These are phyloP conservation scores for Scalopus aquaticus DNA, from an alignment of 2,113 vertebrate genomes.

Conservation along the genomic window DNA sequence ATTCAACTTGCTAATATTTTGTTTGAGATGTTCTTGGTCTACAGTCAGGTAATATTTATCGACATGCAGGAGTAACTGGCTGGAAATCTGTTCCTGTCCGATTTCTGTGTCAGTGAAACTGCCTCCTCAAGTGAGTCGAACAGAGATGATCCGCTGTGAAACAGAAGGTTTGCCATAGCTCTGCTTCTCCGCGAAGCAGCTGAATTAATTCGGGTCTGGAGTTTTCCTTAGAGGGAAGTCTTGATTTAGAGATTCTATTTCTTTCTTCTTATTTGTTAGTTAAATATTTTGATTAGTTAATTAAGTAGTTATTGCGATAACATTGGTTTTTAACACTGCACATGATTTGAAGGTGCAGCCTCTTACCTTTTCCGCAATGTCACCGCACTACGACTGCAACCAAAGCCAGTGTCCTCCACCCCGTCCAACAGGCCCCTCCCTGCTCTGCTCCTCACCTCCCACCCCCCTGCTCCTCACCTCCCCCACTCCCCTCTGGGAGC, in stretches of 20 bases:
- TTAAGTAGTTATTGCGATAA: too few relatives aligned
- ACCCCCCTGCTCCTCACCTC: too few relatives aligned
- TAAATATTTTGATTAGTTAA: too few relatives aligned
- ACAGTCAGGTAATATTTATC: not conserved
- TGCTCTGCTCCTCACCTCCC: too few relatives aligned
- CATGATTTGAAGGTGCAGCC: too few relatives aligned
- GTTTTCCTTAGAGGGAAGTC: not conserved
- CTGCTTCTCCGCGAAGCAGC: not conserved
- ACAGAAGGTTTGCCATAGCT: not conserved
- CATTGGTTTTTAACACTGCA: too few relatives aligned
- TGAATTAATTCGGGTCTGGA: not conserved
- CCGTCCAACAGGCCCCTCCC: too few relatives aligned
- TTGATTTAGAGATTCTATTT: not conserved
- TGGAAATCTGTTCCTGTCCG: not conserved
- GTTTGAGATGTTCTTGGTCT: not conserved
- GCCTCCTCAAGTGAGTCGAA: not conserved
- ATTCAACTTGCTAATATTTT: not conserved
- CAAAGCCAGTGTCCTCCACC: too few relatives aligned
- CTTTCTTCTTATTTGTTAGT: not conserved
- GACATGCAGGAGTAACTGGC: not conserved
- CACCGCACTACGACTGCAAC: too few relatives aligned
- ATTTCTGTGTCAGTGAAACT: not conserved
- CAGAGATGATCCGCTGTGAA: not conserved
- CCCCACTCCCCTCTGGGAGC: too few relatives aligned
- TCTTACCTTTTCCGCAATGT: too few relatives aligned